phyloP scores from a whole-genome alignment of 2,113 vertebrate species.

The Chamaea fasciata region DNA sequence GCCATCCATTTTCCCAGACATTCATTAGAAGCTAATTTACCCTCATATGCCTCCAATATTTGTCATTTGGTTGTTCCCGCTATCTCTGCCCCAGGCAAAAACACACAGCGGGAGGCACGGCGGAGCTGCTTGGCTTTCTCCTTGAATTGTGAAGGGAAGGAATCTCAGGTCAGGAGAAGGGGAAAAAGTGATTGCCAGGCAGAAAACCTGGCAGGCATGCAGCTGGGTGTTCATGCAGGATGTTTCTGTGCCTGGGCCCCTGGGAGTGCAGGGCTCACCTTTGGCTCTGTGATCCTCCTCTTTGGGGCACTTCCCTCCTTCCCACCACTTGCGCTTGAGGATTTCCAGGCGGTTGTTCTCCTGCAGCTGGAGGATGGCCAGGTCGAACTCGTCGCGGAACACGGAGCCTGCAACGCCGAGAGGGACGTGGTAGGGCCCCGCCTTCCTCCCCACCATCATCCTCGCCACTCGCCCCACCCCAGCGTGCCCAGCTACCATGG shows the following conservation, averaged over 20 bases:
- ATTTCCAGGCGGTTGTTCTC: slow-evolving; percentile 97
- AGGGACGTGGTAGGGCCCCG: not conserved
- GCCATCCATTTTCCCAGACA: slow-evolving; percentile 47
- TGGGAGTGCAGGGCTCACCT: slow-evolving; percentile 69
- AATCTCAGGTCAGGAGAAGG: slow-evolving; percentile 15
- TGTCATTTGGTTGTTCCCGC: slow-evolving; percentile 53
- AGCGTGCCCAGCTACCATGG: not conserved
- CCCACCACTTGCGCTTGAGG: slow-evolving; percentile 98
- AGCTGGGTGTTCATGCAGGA: not conserved
- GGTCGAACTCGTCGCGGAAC: slow-evolving; percentile 94
- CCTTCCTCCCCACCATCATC: not conserved
- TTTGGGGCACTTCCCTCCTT: slow-evolving; percentile 95
- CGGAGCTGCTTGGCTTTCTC: slow-evolving; percentile 34
- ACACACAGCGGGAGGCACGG: slow-evolving; percentile 45
- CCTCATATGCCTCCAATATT: slow-evolving; percentile 62
- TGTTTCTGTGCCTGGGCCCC: not conserved
- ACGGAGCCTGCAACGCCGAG: slow-evolving; percentile 80
- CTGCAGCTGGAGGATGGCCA: slow-evolving; percentile 96
- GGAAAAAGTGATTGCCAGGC: not conserved
- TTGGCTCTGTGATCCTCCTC: slow-evolving; percentile 97
- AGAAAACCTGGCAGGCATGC: not conserved
- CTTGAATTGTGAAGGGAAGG: slow-evolving; percentile 2
- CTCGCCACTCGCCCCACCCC: not conserved
- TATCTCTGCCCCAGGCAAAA: slow-evolving; percentile 61
- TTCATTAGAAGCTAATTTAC: slow-evolving; percentile 67